Evolutionary conservation across 2,113 vertebrate genomes (phyloP).

Genomic region (Dasyurus viverrinus): DNA sequence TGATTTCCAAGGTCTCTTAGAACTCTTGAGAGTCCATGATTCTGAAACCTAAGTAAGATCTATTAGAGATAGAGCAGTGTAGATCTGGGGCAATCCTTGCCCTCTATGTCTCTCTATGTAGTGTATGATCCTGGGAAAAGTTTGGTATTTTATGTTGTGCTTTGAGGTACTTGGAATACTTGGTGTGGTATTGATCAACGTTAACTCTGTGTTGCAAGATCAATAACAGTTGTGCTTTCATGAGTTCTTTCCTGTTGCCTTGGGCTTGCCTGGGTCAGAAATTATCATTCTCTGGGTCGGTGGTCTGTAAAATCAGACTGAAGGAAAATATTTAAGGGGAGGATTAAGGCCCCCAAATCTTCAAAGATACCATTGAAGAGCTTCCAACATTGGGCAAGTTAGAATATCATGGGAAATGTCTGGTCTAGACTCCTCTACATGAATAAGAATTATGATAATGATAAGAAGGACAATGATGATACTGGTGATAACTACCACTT

Average conservation of each 20-base stretch:
- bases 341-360: background rate
- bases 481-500: background rate
- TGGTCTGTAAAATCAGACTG: background rate
- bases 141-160: background rate
- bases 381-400: background rate
- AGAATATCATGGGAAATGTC: background rate
- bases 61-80: background rate
- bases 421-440: fast-evolving
- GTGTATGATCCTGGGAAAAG: background rate
- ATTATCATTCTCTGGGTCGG: background rate
- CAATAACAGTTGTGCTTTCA: background rate
- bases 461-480: background rate
- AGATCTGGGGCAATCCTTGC: background rate
- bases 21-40: background rate
- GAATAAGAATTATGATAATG: background rate
- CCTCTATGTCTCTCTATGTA: background rate
- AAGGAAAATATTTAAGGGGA: conserved; percentile 5
- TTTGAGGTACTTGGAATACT: background rate
- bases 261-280: conserved; percentile 3
- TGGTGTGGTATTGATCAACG: background rate
- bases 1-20: background rate
- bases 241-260: conserved; percentile 34
- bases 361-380: background rate
- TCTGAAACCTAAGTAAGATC: background rate
- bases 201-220: background rate